Percentiles rank a stretch among this genome's conserved stretches.
phyloP scores from a whole-genome alignment of 1,140 invertebrate genomes.

The Drosophila repletoides region DNA sequence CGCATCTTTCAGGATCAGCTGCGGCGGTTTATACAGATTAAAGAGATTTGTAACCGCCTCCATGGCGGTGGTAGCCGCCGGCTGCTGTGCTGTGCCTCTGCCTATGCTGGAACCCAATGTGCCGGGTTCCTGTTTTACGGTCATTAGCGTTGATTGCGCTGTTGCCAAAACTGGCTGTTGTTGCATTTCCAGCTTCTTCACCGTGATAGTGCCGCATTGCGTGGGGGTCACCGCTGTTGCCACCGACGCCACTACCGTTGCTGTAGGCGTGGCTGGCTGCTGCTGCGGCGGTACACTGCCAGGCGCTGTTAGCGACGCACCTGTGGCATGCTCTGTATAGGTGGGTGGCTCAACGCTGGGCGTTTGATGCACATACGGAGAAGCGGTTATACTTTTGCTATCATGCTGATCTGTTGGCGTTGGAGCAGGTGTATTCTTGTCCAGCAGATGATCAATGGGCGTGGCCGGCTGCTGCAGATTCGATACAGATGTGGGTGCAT shows the following conservation, averaged over 20 bases:
- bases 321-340: slow-evolving; percentile 57
- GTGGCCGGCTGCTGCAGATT: slow-evolving; percentile 80
- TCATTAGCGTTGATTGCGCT: not conserved
- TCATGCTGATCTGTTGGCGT: slow-evolving; percentile 82
- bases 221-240: slow-evolving; percentile 1
- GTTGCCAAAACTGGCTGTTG: slow-evolving; percentile 43
- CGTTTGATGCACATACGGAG: slow-evolving; percentile 77
- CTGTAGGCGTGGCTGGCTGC: slow-evolving; percentile 1
- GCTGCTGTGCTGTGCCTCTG: not conserved
- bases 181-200: slow-evolving; percentile 77
- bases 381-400: slow-evolving; percentile 79
- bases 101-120: not conserved
- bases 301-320: not conserved
- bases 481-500: slow-evolving; percentile 77
- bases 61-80: slow-evolving; percentile 30
- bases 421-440: slow-evolving; percentile 81
- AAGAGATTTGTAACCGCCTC: slow-evolving; percentile 67
- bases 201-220: slow-evolving; percentile 63
- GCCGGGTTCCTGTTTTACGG: slow-evolving; percentile 66
- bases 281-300: not conserved
- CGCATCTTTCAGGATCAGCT: slow-evolving; percentile 88
- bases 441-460: slow-evolving; percentile 79
- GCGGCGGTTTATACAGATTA: slow-evolving; percentile 86
- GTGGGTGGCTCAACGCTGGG: slow-evolving; percentile 78
- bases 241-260: slow-evolving; percentile 48